phyloP scores from a whole-genome alignment of 2,113 vertebrate species.

The Aspiorhynchus laticeps region DNA sequence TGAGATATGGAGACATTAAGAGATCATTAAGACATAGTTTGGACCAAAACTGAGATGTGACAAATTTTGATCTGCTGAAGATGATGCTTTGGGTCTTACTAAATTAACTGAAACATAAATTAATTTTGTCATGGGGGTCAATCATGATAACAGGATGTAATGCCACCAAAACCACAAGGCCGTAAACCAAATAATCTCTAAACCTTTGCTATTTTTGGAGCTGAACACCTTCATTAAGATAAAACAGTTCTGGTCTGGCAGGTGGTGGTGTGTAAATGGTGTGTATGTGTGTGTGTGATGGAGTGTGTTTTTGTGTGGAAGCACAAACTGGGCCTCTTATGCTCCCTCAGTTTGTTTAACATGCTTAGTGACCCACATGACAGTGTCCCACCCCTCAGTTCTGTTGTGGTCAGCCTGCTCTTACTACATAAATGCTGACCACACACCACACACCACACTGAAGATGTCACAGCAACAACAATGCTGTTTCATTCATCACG shows the following conservation, averaged over 20 bases:
- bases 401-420: background rate
- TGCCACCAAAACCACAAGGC: background rate
- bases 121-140: background rate
- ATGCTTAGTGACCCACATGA: constrained; percentile 18
- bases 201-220: background rate
- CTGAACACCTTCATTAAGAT: background rate
- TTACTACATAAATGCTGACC: constrained; percentile 23
- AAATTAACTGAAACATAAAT: background rate
- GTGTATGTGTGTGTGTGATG: constrained; percentile 4
- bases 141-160: background rate
- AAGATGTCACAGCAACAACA: constrained; percentile 24
- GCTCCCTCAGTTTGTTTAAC: constrained; percentile 28
- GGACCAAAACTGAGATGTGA: background rate
- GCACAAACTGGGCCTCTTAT: background rate
- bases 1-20: constrained; percentile 64
- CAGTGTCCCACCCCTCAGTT: background rate
- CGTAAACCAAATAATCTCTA: background rate
- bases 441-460: constrained; percentile 7
- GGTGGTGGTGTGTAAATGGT: background rate
- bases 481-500: background rate
- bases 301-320: constrained; percentile 1
- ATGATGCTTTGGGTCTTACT: background rate
- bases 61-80: background rate
- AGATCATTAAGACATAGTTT: background rate
- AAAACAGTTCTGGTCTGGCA: background rate